phyloP scores from a whole-genome alignment of 2,113 vertebrate species.

The Calcarius ornatus region DNA sequence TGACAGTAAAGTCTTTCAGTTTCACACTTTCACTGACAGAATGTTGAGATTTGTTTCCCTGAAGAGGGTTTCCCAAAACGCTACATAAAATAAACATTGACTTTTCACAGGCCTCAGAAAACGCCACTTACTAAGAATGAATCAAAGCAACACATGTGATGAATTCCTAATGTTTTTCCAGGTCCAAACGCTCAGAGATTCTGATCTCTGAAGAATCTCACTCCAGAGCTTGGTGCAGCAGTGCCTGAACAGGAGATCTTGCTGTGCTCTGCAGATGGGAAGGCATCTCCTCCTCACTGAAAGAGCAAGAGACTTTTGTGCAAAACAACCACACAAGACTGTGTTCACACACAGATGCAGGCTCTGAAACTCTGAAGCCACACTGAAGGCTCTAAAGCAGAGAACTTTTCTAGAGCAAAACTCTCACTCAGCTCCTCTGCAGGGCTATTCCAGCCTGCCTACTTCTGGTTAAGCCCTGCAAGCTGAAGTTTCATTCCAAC shows the following conservation, averaged over 20 bases:
- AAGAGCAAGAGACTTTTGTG: background rate
- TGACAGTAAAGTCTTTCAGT: background rate
- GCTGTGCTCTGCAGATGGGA: background rate
- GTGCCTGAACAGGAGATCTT: background rate
- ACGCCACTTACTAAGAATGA: background rate
- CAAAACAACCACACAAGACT: background rate
- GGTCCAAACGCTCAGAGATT: background rate
- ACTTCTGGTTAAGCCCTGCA: background rate
- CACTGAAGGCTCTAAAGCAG: background rate
- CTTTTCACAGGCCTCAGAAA: background rate
- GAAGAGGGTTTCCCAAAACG: background rate
- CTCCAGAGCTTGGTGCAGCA: background rate
- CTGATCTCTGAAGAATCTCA: background rate
- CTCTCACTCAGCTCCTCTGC: background rate
- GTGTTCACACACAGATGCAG: background rate
- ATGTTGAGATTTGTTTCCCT: background rate
- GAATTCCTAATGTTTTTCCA: background rate
- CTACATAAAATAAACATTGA: background rate
- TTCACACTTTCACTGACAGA: background rate
- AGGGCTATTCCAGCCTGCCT: background rate
- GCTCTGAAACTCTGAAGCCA: background rate
- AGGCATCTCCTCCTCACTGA: accelerated
- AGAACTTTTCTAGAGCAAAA: background rate
- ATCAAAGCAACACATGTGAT: background rate
- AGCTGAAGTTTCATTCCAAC: background rate